phyloP scores from a whole-genome alignment of 2,797 vertebrate species.

The Dicrostonyx torquatus region DNA sequence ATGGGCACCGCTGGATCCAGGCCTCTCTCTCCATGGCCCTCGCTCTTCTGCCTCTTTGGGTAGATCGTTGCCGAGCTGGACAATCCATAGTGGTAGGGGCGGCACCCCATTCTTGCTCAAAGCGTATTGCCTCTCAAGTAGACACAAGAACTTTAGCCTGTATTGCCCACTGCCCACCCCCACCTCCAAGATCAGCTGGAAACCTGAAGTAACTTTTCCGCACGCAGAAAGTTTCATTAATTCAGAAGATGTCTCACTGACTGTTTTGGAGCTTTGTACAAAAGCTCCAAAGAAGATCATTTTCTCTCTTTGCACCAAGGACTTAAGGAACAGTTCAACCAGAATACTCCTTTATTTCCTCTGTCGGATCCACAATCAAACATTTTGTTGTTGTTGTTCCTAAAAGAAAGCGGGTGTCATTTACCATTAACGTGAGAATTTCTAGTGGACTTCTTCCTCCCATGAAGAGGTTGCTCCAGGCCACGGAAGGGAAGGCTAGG shows the following conservation, averaged over 20 bases:
- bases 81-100: not conserved
- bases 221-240: not conserved
- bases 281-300: not conserved
- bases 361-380: not conserved
- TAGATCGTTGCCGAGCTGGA: rapidly evolving
- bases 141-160: not conserved
- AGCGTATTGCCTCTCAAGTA: not conserved
- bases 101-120: not conserved
- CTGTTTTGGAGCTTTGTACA: not conserved
- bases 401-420: not conserved
- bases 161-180: rapidly evolving
- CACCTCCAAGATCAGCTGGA: not conserved
- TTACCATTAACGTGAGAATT: not conserved
- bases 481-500: not conserved
- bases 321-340: not conserved
- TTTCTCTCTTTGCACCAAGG: not conserved
- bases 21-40: rapidly evolving
- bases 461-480: not conserved
- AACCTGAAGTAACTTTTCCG: not conserved
- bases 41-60: not conserved
- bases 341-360: not conserved
- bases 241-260: not conserved
- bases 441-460: not conserved
- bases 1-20: rapidly evolving
- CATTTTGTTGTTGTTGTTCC: not conserved